Conservation (phyloP, 1,140 invertebrate genomes). For the Drosophila sproati region DNA sequence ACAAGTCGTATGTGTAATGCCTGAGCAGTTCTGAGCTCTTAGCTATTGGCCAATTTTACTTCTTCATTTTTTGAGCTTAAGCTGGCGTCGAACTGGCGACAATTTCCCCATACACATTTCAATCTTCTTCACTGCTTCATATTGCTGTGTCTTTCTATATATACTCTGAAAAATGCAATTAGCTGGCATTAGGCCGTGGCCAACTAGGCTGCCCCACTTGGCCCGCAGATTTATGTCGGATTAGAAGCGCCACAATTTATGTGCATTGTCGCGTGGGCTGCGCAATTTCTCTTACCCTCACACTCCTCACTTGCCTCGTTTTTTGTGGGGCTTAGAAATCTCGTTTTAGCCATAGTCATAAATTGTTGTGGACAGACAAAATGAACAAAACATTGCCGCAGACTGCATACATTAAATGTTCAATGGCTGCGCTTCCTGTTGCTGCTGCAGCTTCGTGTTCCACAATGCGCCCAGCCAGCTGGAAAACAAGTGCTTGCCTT, state of each 20-base stretch:
- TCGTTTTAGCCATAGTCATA: conserved; percentile 22
- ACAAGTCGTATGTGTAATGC: conserved; percentile 33
- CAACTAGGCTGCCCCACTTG: conserved; percentile 29
- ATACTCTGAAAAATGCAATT: conserved; percentile 20
- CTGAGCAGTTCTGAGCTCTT: conserved; percentile 4
- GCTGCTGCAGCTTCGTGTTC: conserved; percentile 17
- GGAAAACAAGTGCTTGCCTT: conserved; percentile 17
- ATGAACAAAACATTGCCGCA: conserved; percentile 36
- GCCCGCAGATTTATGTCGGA: conserved; percentile 32
- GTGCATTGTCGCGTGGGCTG: conserved; percentile 18
- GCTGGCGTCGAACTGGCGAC: conserved; percentile 51
- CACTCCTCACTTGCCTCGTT: background rate
- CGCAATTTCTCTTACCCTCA: background rate
- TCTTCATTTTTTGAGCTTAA: conserved; percentile 3
- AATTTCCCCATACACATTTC: background rate
- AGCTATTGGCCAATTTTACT: conserved; percentile 2
- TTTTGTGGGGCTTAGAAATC: background rate
- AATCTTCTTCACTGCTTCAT: background rate
- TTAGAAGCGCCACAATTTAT: conserved; percentile 48
- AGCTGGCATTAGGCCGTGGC: conserved; percentile 24
- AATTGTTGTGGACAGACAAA: conserved; percentile 26
- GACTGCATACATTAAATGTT: conserved; percentile 74
- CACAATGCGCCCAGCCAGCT: conserved; percentile 4
- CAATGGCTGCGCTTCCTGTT: conserved; percentile 75
- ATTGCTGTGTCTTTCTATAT: background rate